A percentile compares a stretch with the other conserved stretches of the same genome.
These are phyloP conservation scores for Tokudaia tokunoshimensis DNA, from an alignment of 2,797 vertebrate species.

Conservation along the genomic window DNA sequence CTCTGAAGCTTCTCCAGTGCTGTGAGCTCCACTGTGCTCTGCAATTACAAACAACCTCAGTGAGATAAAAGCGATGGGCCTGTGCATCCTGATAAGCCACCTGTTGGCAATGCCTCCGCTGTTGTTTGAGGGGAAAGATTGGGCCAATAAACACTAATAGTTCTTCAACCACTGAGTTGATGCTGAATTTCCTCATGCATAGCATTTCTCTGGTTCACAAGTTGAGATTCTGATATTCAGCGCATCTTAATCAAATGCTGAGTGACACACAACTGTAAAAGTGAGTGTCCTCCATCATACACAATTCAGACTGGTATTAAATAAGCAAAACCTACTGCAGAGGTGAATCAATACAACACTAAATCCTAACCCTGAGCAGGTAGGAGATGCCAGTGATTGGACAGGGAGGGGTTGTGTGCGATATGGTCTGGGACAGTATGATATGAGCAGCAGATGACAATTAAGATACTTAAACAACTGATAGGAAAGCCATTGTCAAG, in stretches of 20 bases:
- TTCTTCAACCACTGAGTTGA: neutral
- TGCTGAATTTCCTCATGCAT: neutral
- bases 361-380: fast-evolving
- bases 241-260: neutral
- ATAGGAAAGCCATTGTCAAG: fast-evolving
- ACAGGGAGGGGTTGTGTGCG: no score
- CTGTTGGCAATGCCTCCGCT: neutral
- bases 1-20: neutral
- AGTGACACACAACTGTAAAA: no score
- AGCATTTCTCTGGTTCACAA: neutral
- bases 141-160: neutral
- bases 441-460: neutral
- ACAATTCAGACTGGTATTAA: neutral
- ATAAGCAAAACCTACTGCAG: neutral
- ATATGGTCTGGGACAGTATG: neutral
- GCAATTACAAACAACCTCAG: neutral
- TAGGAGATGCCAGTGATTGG: neutral
- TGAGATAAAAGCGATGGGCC: neutral
- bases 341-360: no score
- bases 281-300: neutral
- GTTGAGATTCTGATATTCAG: neutral
- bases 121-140: neutral
- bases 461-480: neutral
- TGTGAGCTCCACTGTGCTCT: neutral
- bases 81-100: neutral